Evolutionary conservation across 2,113 vertebrate species (phyloP).

Genomic region (Procavia capensis): DNA sequence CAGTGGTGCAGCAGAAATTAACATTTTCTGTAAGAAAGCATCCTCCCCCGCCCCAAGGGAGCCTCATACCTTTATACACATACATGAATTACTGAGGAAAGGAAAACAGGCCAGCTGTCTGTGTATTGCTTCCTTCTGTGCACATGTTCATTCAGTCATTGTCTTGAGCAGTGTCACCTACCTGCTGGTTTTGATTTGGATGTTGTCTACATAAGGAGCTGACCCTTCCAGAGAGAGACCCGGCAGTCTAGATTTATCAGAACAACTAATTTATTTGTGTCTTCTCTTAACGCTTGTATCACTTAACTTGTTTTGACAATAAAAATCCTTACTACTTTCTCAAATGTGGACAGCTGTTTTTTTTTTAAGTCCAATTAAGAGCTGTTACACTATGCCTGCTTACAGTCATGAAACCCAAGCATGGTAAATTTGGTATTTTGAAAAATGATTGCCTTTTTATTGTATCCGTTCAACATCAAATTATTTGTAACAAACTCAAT

Average conservation of each 20-base stretch:
- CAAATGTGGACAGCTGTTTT: background rate
- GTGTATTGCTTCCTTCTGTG: background rate
- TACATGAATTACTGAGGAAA: background rate
- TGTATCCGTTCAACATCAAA: constrained; percentile 51
- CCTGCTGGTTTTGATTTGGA: background rate
- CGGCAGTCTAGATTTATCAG: background rate
- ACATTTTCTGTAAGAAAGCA: background rate
- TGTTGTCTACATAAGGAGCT: background rate
- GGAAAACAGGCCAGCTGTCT: background rate
- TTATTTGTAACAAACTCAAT: constrained; percentile 25
- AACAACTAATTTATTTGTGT: constrained; percentile 77
- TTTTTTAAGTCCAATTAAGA: background rate
- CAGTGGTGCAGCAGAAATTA: background rate
- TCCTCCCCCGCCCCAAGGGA: background rate
- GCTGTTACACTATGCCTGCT: background rate
- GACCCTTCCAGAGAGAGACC: constrained; percentile 17
- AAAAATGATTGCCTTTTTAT: constrained; percentile 69
- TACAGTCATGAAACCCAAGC: background rate
- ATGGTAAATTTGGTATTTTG: constrained; percentile 38
- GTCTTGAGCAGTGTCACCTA: background rate
- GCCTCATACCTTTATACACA: background rate
- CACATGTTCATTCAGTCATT: background rate
- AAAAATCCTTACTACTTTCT: constrained; percentile 72
- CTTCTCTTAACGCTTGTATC: constrained; percentile 44
- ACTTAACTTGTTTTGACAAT: constrained; percentile 67